These are phyloP conservation scores for Anolis carolinensis DNA, from an alignment of 2,113 vertebrate genomes.

Conservation along the genomic window DNA sequence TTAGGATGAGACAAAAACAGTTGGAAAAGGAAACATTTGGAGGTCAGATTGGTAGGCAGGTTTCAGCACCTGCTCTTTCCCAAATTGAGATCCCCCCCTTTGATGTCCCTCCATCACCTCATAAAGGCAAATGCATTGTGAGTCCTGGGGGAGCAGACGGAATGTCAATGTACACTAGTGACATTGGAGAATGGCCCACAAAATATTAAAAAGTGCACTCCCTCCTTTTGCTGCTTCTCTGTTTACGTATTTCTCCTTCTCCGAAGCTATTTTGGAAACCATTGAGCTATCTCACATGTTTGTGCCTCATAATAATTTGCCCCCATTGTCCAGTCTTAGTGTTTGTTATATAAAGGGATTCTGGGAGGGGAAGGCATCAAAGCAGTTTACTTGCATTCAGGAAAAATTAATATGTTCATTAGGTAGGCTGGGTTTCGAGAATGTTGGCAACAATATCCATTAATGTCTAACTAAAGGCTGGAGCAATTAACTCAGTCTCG, in stretches of 20 bases:
- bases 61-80: too few relatives aligned
- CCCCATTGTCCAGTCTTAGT: neutral
- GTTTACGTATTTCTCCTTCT: neutral
- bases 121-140: neutral
- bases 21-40: neutral
- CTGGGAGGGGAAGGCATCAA: neutral
- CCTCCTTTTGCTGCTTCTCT: neutral
- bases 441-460: neutral
- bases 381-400: neutral
- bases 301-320: neutral
- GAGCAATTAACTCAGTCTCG: slow-evolving; percentile 2
- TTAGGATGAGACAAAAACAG: neutral
- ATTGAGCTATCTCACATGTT: neutral
- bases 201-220: neutral
- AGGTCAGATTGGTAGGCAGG: neutral
- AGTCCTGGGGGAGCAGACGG: neutral
- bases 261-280: neutral
- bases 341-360: neutral
- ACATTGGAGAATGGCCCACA: neutral
- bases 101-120: too few relatives aligned
- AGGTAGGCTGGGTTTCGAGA: neutral
- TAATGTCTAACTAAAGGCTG: neutral
- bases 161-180: neutral
- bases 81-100: too few relatives aligned
- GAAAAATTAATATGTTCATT: neutral